These are phyloP conservation scores for Xestia sexstrigata DNA, from an alignment of 2,888 invertebrate genomes.

Conservation along the genomic window DNA sequence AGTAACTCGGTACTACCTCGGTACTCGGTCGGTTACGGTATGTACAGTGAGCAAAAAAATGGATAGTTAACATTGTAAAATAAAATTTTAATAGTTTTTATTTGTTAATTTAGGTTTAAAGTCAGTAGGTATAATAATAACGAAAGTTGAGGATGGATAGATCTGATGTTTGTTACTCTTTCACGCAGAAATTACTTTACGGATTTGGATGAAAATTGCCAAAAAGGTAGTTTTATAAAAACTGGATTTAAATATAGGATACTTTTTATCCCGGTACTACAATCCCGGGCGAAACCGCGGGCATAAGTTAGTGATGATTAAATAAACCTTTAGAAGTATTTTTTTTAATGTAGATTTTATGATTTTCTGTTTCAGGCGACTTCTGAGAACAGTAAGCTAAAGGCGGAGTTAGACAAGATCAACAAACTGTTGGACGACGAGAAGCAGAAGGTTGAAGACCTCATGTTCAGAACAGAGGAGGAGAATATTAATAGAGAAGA, in stretches of 20 bases:
- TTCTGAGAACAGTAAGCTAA: conserved; percentile 91
- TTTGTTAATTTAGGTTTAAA: background rate
- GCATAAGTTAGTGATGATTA: background rate
- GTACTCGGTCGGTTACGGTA: too few species aligned
- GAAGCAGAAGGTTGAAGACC: conserved; percentile 95
- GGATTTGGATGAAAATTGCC: too few species aligned
- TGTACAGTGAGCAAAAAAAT: background rate
- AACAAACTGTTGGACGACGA: conserved; percentile 94
- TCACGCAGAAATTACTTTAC: too few species aligned
- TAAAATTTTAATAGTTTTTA: background rate
- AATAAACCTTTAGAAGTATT: background rate
- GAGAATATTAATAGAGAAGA: conserved; percentile 97
- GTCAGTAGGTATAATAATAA: too few species aligned
- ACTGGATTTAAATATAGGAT: too few species aligned
- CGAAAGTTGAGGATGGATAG: too few species aligned
- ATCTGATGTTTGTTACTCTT: too few species aligned
- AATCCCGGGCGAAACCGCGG: too few species aligned
- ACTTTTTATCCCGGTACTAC: too few species aligned
- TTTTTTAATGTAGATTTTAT: background rate
- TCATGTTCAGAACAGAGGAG: conserved; percentile 97
- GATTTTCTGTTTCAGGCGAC: conserved; percentile 74
- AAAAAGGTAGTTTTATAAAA: too few species aligned
- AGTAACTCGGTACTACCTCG: too few species aligned
- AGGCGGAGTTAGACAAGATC: conserved; percentile 90
- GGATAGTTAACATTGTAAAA: too few species aligned